phyloP scores from a whole-genome alignment of 2,888 invertebrate species.

The Drosophila testacea region DNA sequence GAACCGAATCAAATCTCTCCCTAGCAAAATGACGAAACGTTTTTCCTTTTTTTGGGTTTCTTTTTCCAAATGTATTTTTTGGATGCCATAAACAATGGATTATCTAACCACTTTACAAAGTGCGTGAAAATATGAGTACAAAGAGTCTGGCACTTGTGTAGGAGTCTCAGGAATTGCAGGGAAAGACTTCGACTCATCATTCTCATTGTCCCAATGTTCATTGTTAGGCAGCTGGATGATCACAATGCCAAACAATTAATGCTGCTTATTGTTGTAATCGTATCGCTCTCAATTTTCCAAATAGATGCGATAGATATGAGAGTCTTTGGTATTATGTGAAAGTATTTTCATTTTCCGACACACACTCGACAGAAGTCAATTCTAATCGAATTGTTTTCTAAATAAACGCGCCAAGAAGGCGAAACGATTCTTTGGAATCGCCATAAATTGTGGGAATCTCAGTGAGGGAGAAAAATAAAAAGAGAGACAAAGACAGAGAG shows the following conservation, averaged over 20 bases:
- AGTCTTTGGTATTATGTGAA: constrained; percentile 40
- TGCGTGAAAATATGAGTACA: constrained; percentile 68
- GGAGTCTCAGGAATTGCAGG: constrained; percentile 55
- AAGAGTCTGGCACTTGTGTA: constrained; percentile 67
- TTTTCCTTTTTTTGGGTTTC: constrained; percentile 53
- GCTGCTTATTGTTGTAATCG: constrained; percentile 69
- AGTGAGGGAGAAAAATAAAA: constrained; percentile 10
- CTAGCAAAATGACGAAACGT: constrained; percentile 74
- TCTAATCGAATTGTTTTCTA: constrained; percentile 82
- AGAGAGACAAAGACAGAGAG: not conserved
- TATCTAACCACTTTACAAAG: constrained; percentile 81
- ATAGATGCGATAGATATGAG: constrained; percentile 5
- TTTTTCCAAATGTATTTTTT: constrained; percentile 5
- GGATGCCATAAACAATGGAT: constrained; percentile 75
- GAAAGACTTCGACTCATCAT: constrained; percentile 45
- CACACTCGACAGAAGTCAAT: constrained; percentile 83
- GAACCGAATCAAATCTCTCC: constrained; percentile 51
- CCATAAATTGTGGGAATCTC: constrained; percentile 72
- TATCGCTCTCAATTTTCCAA: constrained; percentile 43
- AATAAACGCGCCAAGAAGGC: constrained; percentile 58
- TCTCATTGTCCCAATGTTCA: constrained; percentile 58
- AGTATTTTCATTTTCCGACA: constrained; percentile 34
- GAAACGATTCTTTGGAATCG: constrained; percentile 61
- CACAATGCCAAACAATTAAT: constrained; percentile 80
- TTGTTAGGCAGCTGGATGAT: constrained; percentile 55